These are phyloP conservation scores for Hipparchia semele DNA, from an alignment of 2,888 invertebrate species.

Conservation along the genomic window DNA sequence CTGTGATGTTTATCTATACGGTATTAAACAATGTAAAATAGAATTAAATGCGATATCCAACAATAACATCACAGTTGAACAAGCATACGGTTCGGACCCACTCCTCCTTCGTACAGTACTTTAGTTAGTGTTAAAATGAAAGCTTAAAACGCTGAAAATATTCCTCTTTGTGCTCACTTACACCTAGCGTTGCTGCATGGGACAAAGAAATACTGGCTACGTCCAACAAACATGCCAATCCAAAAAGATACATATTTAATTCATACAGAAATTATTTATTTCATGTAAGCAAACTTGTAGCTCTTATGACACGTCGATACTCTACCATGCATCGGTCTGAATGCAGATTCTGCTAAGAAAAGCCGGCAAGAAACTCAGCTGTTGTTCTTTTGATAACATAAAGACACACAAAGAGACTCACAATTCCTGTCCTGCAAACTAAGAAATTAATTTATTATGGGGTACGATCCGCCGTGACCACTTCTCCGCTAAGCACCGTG, in stretches of 20 bases:
- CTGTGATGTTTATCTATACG: conserved; percentile 18
- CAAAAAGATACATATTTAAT: no score
- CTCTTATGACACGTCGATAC: no score
- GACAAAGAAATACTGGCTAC: not conserved
- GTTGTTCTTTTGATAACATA: no score
- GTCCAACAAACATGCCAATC: not conserved
- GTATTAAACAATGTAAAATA: conserved; percentile 15
- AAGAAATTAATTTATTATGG: not conserved
- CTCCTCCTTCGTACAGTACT: no score
- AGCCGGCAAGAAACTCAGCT: no score
- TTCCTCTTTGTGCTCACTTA: not conserved
- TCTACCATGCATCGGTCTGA: no score
- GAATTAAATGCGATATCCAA: conserved; percentile 5
- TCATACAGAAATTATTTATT: no score
- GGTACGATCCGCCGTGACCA: not conserved
- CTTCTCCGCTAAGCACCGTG: not conserved
- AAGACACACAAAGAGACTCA: not conserved
- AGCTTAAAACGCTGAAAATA: no score
- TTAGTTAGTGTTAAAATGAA: no score
- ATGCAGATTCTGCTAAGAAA: no score
- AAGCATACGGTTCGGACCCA: not conserved
- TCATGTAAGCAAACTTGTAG: no score
- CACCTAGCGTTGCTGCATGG: not conserved
- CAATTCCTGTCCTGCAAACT: no score
- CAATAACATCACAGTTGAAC: conserved; percentile 6